Conservation (phyloP, 2,797 vertebrate genomes). For the Ibycter americanus region DNA sequence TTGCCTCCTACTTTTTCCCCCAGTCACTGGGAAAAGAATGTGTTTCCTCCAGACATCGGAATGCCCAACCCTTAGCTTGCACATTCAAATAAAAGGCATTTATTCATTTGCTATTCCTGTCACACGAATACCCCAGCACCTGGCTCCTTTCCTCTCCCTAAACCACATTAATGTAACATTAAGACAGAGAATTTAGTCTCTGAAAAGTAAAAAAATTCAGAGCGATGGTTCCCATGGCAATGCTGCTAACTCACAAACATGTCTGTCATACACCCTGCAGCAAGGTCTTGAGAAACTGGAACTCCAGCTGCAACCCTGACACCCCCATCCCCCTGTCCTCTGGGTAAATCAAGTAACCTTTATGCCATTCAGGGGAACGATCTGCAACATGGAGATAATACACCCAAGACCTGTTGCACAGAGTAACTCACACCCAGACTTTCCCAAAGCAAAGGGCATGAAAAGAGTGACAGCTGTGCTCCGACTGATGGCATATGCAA, state of each 20-base stretch:
- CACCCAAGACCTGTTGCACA: neutral
- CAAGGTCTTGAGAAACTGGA: slow-evolving; percentile 39
- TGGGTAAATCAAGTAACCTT: neutral
- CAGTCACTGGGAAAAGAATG: slow-evolving; percentile 33
- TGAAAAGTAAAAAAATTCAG: neutral
- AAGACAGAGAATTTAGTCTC: slow-evolving; percentile 15
- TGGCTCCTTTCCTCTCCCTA: slow-evolving; percentile 15
- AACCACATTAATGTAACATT: neutral
- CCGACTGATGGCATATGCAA: neutral
- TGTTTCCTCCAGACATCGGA: slow-evolving; percentile 43
- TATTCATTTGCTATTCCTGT: slow-evolving; percentile 48
- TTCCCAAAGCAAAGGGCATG: slow-evolving; percentile 2
- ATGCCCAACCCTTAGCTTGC: slow-evolving; percentile 58
- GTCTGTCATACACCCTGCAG: neutral
- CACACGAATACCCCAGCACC: neutral
- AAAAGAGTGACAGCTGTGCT: neutral
- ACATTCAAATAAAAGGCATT: slow-evolving; percentile 63
- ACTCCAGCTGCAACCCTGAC: slow-evolving; percentile 33
- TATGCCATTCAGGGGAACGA: neutral
- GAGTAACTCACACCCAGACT: slow-evolving; percentile 1
- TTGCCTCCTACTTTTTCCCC: neutral
- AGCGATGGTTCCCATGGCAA: slow-evolving; percentile 13
- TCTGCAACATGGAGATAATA: neutral
- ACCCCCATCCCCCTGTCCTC: neutral
- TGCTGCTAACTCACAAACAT: neutral